These are phyloP conservation scores for Myotis planiceps DNA, from an alignment of 2,797 vertebrate species.

Conservation along the genomic window DNA sequence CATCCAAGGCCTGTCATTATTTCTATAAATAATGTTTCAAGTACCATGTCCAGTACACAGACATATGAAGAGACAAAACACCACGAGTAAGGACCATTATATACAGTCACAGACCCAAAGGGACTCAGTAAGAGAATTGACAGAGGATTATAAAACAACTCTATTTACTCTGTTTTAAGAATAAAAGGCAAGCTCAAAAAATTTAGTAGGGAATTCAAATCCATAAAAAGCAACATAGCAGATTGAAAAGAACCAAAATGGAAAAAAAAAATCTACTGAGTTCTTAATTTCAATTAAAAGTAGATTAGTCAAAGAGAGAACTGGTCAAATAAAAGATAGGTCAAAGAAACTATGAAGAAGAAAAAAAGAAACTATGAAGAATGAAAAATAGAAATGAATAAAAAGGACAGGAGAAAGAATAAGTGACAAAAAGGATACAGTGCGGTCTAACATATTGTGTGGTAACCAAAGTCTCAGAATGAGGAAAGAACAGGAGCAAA, in stretches of 20 bases:
- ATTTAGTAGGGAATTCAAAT: neutral
- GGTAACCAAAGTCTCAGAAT: neutral
- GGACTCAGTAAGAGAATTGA: neutral
- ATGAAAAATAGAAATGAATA: neutral
- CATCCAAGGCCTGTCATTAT: neutral
- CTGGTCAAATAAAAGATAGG: neutral
- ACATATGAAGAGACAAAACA: neutral
- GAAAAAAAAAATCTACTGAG: neutral
- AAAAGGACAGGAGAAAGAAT: neutral
- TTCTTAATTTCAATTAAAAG: conserved; percentile 37
- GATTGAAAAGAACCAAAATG: conserved; percentile 29
- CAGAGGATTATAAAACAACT: neutral
- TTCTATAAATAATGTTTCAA: conserved; percentile 58
- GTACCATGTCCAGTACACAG: neutral
- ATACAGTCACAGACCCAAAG: neutral
- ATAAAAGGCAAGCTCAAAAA: conserved; percentile 28
- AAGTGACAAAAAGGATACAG: neutral
- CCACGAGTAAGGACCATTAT: neutral
- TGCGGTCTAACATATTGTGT: neutral
- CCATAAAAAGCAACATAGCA: neutral
- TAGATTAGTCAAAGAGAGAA: neutral
- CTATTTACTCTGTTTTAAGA: neutral
- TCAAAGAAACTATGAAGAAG: neutral
- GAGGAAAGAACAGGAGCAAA: neutral
- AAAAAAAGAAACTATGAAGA: neutral